A percentile compares a stretch with the other conserved stretches of the same genome.
Conservation (phyloP, 1,140 invertebrate species). For the Maconellicoccus hirsutus region DNA sequence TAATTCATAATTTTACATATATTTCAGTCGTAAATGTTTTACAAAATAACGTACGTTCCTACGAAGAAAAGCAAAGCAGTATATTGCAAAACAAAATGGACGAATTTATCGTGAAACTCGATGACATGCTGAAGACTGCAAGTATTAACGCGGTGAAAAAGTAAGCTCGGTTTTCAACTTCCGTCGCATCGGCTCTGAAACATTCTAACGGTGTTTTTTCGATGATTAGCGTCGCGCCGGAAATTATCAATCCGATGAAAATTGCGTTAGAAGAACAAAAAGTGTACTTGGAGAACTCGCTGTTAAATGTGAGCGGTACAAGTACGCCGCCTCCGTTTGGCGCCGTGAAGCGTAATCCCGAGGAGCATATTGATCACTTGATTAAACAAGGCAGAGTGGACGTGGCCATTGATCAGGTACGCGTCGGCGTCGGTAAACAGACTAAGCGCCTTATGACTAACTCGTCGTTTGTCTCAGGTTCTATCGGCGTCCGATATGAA, state of each 20-base stretch:
- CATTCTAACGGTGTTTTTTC: too few species aligned
- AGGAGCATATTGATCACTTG: neutral
- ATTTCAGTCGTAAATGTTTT: neutral
- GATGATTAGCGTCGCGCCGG: neutral
- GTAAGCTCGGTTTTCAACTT: neutral
- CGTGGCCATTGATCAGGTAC: neutral
- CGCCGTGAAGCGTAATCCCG: neutral
- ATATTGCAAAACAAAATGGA: neutral
- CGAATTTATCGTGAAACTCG: neutral
- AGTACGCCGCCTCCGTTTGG: neutral
- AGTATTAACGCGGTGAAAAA: neutral
- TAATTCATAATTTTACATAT: too few species aligned
- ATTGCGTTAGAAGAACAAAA: neutral
- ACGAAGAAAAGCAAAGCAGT: neutral
- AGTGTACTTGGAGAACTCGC: neutral
- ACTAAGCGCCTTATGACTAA: too few species aligned
- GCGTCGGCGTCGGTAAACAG: too few species aligned
- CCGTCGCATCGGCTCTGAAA: too few species aligned
- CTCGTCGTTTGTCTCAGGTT: constrained; percentile 44
- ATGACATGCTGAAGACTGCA: neutral
- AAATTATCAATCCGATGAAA: neutral
- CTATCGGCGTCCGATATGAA: constrained; percentile 71
- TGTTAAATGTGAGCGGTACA: neutral
- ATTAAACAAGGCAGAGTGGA: constrained; percentile 1
- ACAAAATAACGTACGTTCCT: neutral